Percentiles rank a stretch among this genome's conserved stretches.
Evolutionary conservation across 1,140 invertebrate genomes (phyloP).

Genomic region (Papilio machaon): DNA sequence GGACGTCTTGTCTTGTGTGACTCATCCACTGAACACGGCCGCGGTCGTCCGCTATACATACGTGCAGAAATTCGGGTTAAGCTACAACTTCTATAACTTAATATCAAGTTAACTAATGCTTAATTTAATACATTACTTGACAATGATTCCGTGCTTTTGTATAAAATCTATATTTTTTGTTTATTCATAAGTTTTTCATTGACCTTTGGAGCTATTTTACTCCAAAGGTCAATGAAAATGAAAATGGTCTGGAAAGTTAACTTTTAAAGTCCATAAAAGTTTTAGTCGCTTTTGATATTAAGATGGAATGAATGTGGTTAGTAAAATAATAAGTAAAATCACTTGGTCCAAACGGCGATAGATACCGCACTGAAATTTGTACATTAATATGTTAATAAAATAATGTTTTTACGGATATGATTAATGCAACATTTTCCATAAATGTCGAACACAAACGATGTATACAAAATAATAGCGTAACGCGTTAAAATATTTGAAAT

Average conservation of each 20-base stretch:
- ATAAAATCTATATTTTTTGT: too few relatives aligned
- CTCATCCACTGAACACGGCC: background rate
- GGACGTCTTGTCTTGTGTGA: background rate
- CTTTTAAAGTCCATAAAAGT: too few relatives aligned
- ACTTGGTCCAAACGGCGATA: too few relatives aligned
- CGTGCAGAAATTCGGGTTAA: constrained; percentile 38
- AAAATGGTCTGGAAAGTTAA: too few relatives aligned
- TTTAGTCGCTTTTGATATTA: too few relatives aligned
- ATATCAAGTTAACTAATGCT: background rate
- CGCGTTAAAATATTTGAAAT: background rate
- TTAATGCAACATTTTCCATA: background rate
- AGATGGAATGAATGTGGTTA: too few relatives aligned
- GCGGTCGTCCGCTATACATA: constrained; percentile 8
- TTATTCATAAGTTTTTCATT: too few relatives aligned
- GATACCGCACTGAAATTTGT: too few relatives aligned
- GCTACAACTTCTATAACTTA: background rate
- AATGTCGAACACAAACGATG: background rate
- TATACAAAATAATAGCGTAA: constrained; percentile 7
- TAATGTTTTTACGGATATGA: background rate
- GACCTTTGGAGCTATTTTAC: too few relatives aligned
- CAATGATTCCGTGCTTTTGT: background rate
- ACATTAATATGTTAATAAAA: background rate
- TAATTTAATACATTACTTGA: background rate
- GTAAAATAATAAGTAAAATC: too few relatives aligned
- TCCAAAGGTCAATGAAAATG: too few relatives aligned